Evolutionary conservation across 2,113 vertebrate species (phyloP), one percentile per base, ranked within the genome.

Genomic region (Ia io): DNA sequence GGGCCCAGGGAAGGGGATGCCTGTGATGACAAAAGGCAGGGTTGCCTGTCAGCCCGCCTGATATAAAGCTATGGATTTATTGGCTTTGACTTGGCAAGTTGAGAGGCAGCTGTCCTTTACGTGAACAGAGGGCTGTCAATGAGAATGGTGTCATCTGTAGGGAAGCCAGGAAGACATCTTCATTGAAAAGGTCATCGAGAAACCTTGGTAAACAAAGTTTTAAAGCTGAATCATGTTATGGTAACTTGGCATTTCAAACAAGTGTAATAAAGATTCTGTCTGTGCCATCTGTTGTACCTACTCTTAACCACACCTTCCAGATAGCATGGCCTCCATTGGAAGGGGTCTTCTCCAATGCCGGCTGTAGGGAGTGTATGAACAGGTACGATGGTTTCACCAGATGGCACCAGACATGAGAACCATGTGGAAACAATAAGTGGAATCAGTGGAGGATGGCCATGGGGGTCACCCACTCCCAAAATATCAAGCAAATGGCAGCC

Each of bases 11-110:
- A 98, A 98, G 98, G 98, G 97, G 98, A 98, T 98, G 98, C 97
- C 97, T 98, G 97, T 97, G 97, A 98, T 98, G 98, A 99, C 98
- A 98, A 98, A 99, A 99, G 98, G 97, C 98, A 98, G 98, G 98
- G 97, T 97, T 84, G 97, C 98, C 98, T 99, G 98, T 99, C 99
- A 98, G 98, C 97, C 97, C 1, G 95, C 97, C 97, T 96, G 97
- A 98, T 98, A 98, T 96, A 98, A 98, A 98, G 98, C 98, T 98
- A 98, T 98, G 97, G 98, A 98, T 99, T 98, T 99, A 98, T 99
- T 98, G 98, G 98, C 98, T 98, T 98, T 98, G 98, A 98, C 98
- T 98, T 98, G 98, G 98, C 98, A 98, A 98, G 98, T 98, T 98
- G 97, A 98, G 98, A 97, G 37, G 95, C 98, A 98, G 98, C 98